Conservation (phyloP, 2,797 vertebrate genomes). For the Cryptoblepharus egeriae region DNA sequence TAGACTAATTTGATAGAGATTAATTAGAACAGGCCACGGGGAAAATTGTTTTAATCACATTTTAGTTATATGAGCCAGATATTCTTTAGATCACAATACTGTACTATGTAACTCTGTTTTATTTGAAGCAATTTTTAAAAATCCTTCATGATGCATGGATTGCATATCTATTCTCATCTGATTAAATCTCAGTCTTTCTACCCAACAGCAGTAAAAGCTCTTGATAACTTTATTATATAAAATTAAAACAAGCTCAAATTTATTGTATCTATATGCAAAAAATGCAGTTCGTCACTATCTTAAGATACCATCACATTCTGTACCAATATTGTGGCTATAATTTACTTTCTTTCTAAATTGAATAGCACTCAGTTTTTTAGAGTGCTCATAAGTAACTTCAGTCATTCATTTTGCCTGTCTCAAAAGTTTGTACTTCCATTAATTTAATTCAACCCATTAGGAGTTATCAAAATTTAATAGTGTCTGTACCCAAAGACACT, state of each 20-base stretch:
- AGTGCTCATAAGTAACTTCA: slow-evolving; percentile 1
- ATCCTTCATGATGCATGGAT: background rate
- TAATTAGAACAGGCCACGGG: background rate
- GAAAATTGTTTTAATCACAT: background rate
- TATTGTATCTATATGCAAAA: background rate
- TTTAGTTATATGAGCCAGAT: background rate
- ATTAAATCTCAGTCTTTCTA: background rate
- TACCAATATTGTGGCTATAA: background rate
- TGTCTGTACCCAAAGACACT: background rate
- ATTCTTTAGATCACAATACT: background rate
- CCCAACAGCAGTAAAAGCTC: background rate
- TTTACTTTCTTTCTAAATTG: background rate
- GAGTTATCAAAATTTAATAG: background rate
- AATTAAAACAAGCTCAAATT: background rate
- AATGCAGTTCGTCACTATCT: background rate
- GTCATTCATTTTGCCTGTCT: background rate
- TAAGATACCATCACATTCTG: too few relatives aligned
- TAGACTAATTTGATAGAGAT: background rate
- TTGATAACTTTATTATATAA: background rate
- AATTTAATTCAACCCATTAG: background rate
- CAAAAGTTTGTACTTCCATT: background rate
- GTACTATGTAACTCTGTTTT: background rate
- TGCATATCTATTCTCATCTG: background rate
- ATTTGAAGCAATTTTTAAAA: background rate
- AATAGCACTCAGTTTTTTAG: background rate